A percentile compares a stretch with the other conserved stretches of the same genome.
phyloP scores from a whole-genome alignment of 2,113 vertebrate species.

The Amphiprion percula region DNA sequence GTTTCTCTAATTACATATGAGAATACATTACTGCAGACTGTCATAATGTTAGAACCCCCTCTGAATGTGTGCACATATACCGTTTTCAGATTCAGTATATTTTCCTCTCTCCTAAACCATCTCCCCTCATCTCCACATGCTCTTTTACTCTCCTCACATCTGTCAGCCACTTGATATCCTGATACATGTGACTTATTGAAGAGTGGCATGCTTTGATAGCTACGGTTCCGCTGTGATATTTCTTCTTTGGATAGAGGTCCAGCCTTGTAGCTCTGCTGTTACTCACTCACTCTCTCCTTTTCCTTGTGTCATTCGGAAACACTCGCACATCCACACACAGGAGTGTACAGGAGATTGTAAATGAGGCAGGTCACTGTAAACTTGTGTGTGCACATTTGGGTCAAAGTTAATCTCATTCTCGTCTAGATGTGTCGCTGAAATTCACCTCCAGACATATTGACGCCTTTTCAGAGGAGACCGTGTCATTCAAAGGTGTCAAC shows the following conservation, averaged over 20 bases:
- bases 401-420: slow-evolving; percentile 65
- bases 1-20: slow-evolving; percentile 28
- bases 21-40: slow-evolving; percentile 5
- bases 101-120: slow-evolving; percentile 22
- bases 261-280: slow-evolving; percentile 2
- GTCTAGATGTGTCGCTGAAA: slow-evolving; percentile 45
- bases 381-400: slow-evolving; percentile 36
- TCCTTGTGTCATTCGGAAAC: slow-evolving; percentile 8
- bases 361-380: slow-evolving; percentile 42
- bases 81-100: slow-evolving; percentile 14
- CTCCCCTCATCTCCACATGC: slow-evolving; percentile 37
- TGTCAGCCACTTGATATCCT: slow-evolving; percentile 54
- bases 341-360: slow-evolving; percentile 1
- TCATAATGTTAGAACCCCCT: slow-evolving; percentile 17
- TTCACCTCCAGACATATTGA: slow-evolving; percentile 79
- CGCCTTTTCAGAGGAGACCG: slow-evolving; percentile 52
- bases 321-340: not conserved
- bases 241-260: slow-evolving; percentile 20
- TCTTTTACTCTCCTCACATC: slow-evolving; percentile 38
- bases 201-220: slow-evolving; percentile 51
- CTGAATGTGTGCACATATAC: slow-evolving; percentile 6
- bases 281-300: not conserved
- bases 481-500: slow-evolving; percentile 24
- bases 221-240: slow-evolving; percentile 37
- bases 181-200: slow-evolving; percentile 55